Evolutionary conservation across 1,140 invertebrate genomes (phyloP), one percentile per base, ranked within the genome.

Genomic region (Drosophila lini): DNA sequence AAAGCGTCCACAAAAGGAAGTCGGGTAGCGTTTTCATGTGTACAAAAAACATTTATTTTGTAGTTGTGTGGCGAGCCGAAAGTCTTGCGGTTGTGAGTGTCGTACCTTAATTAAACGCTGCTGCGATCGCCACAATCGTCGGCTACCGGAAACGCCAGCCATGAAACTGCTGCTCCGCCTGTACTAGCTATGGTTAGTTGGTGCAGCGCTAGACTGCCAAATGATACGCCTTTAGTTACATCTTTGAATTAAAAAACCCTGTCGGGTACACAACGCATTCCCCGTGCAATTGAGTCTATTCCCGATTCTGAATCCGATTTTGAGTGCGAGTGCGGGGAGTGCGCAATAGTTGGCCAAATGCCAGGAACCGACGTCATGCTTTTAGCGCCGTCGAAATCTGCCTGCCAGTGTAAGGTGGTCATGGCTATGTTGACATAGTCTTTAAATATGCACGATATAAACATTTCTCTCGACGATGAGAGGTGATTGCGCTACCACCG

Each of bases 341-440:
- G 65, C 62, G 78, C 82, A 85, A 80, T 64, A 65, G 42, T 77
- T 86, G 83, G 83, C 83, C 58, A 32, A 22, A 25, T 38, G 83
- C 83, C 83, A 86, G 78, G 45, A 42, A 64, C 56, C 44, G 58
- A 86, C 83, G 83, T 88, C 82, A 86, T 80, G 76, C 71, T 48
- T 79, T 86, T 73, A 81, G 82, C 52, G 38, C 57, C 79, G 78
- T 60, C 75, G 63, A 63, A 68, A 62, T 74, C 79, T 80, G 77
- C 61, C 67, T 59, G 60, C 52, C n/a, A 19, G 25, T 47, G 61
- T 77, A 80, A 86, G 76, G 76, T 85, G 76, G 79, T 82, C 79
- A 82, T 61, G 76, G 83, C 71, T 84, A 52, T 74, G 69, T 73
- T 85, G 79, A 88, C 83, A 68, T 68, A 82, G 75, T 67, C 81